A percentile compares a stretch with the other conserved stretches of the same genome.
phyloP scores from a whole-genome alignment of 1,140 invertebrate genomes.

The Micrasema minimum region DNA sequence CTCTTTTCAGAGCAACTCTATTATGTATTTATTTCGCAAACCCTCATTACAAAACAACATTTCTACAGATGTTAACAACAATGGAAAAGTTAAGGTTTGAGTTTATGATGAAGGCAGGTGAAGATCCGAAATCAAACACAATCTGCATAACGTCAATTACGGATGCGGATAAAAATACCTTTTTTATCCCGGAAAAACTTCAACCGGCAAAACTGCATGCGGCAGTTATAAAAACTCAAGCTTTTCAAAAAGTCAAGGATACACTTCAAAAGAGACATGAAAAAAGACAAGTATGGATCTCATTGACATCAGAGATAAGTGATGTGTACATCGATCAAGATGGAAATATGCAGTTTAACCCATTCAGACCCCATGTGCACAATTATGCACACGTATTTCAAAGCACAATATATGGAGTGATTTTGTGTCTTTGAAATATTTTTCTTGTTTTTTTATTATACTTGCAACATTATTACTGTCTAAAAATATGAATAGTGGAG shows the following conservation, averaged over 20 bases:
- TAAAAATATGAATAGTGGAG: slow-evolving; percentile 1
- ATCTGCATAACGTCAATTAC: slow-evolving; percentile 58
- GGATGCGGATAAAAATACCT: slow-evolving; percentile 24
- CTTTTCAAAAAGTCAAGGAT: slow-evolving; percentile 56
- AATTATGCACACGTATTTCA: slow-evolving; percentile 8
- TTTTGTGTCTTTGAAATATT: slow-evolving; percentile 1
- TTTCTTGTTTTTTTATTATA: slow-evolving; percentile 3
- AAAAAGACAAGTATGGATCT: slow-evolving; percentile 57
- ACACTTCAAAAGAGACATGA: slow-evolving; percentile 58
- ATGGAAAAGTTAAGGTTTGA: slow-evolving; percentile 58
- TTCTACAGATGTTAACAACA: slow-evolving; percentile 36
- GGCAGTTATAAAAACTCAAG: slow-evolving; percentile 41
- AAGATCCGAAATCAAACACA: slow-evolving; percentile 57
- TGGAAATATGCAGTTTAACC: not conserved
- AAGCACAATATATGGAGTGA: slow-evolving; percentile 1
- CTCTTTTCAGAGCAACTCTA: too few species aligned
- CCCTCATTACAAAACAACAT: not conserved
- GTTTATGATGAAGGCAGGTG: slow-evolving; percentile 54
- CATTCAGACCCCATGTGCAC: slow-evolving; percentile 10
- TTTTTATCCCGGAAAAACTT: too few species aligned
- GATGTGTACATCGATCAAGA: too few species aligned
- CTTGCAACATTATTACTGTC: slow-evolving; percentile 3
- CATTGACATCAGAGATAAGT: too few species aligned
- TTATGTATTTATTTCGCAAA: not conserved
- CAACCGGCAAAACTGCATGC: too few species aligned